These are phyloP conservation scores for Catonia carolina DNA, from an alignment of 2,888 invertebrate species.

Conservation along the genomic window DNA sequence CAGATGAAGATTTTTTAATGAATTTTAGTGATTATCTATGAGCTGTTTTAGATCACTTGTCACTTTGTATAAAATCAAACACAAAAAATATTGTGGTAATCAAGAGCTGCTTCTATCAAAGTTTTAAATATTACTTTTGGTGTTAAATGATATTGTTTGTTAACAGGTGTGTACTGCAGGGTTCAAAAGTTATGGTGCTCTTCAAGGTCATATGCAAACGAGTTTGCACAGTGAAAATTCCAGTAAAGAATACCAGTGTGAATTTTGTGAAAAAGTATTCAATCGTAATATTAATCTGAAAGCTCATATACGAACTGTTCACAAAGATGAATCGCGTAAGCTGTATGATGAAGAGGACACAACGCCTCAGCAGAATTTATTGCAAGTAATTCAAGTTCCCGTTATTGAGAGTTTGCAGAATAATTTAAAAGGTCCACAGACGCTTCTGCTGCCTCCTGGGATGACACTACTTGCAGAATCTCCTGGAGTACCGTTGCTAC, in stretches of 20 bases:
- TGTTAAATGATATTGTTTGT: too few relatives aligned
- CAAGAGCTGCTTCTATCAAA: too few relatives aligned
- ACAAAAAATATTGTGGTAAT: too few relatives aligned
- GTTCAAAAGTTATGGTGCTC: constrained; percentile 37
- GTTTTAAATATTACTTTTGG: too few relatives aligned
- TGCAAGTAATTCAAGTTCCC: constrained; percentile 32
- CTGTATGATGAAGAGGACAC: constrained; percentile 18
- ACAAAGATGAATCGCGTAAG: constrained; percentile 25
- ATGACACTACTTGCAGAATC: constrained; percentile 33
- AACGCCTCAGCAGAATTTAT: constrained; percentile 20
- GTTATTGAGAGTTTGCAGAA: constrained; percentile 28
- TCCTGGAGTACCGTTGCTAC: constrained; percentile 39
- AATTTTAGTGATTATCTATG: too few relatives aligned
- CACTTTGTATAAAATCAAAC: too few relatives aligned
- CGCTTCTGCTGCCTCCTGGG: constrained; percentile 31
- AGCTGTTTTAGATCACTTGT: too few relatives aligned
- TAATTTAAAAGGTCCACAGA: constrained; percentile 23
- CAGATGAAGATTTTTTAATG: too few relatives aligned
- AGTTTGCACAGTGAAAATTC: constrained; percentile 40
- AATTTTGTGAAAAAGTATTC: constrained; percentile 69
- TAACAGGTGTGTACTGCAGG: constrained; percentile 49
- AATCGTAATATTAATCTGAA: constrained; percentile 62
- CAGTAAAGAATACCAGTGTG: constrained; percentile 48
- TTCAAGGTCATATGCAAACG: constrained; percentile 47
- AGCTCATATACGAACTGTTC: constrained; percentile 53